These are phyloP conservation scores for Parasteatoda lunata DNA, from an alignment of 2,888 invertebrate genomes.

Conservation along the genomic window DNA sequence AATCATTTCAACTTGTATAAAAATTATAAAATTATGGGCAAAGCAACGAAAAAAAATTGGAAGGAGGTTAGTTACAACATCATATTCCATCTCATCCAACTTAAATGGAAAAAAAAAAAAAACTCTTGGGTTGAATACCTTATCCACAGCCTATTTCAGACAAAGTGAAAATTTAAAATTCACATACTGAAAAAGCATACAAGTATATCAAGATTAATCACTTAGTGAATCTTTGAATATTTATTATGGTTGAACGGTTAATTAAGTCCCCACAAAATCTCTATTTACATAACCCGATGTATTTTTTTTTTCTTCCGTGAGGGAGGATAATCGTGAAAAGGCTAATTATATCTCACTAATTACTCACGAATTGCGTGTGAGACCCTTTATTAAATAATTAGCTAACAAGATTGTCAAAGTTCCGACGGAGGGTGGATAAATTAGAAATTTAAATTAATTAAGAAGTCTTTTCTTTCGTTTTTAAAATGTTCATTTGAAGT, in stretches of 20 bases:
- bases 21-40: no score
- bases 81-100: no score
- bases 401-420: conserved; percentile 64
- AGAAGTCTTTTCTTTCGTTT: background rate
- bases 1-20: no score
- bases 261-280: conserved; percentile 37
- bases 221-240: conserved; percentile 46
- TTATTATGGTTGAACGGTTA: conserved; percentile 55
- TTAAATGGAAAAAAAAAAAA: conserved; percentile 8
- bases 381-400: conserved; percentile 62
- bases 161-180: no score
- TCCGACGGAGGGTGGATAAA: conserved; percentile 51
- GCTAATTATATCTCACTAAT: conserved; percentile 63
- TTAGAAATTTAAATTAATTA: conserved; percentile 65
- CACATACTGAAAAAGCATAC: no score
- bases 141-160: no score
- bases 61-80: no score
- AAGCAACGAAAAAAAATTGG: no score
- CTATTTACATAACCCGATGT: conserved; percentile 46
- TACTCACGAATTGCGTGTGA: conserved; percentile 60
- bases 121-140: no score
- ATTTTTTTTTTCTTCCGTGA: conserved; percentile 43
- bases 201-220: conserved; percentile 58
- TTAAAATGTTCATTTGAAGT: background rate
- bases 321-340: conserved; percentile 44